Conservation (phyloP, 1,140 invertebrate genomes). For the Drosophila oshimai region DNA sequence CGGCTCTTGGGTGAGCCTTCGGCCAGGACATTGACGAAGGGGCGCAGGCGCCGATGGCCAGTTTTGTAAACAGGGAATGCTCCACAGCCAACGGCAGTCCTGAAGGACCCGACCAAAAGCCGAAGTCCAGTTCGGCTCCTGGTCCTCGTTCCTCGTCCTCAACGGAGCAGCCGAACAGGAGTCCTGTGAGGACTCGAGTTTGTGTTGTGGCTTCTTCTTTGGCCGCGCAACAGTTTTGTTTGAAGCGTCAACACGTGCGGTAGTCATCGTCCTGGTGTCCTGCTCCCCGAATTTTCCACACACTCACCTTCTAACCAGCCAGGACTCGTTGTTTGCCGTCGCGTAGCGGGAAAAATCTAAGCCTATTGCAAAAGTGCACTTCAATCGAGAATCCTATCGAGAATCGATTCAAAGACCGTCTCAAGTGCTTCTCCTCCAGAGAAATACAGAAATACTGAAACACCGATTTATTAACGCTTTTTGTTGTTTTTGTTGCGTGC, state of each 20-base stretch:
- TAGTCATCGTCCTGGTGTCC: constrained; percentile 40
- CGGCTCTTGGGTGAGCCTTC: background rate
- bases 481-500: constrained; percentile 51
- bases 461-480: constrained; percentile 7
- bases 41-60: constrained; percentile 62
- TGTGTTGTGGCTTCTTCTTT: constrained; percentile 17
- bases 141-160: background rate
- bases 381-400: background rate
- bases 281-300: background rate
- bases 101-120: constrained; percentile 30
- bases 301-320: background rate
- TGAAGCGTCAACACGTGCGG: constrained; percentile 73
- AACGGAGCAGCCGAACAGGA: background rate
- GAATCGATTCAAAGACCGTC: background rate
- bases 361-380: constrained; percentile 2
- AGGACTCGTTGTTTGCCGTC: constrained; percentile 3
- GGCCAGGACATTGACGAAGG: background rate
- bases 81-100: constrained; percentile 65
- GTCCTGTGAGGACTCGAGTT: constrained; percentile 8
- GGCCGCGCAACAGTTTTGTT: constrained; percentile 71
- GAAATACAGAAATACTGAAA: background rate
- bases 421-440: background rate
- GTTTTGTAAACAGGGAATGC: constrained; percentile 49
- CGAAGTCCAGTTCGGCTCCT: constrained; percentile 5
- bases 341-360: constrained; percentile 12